A percentile compares a stretch with the other conserved stretches of the same genome.
phyloP scores from a whole-genome alignment of 2,888 invertebrate species.

The Graphium colonna region DNA sequence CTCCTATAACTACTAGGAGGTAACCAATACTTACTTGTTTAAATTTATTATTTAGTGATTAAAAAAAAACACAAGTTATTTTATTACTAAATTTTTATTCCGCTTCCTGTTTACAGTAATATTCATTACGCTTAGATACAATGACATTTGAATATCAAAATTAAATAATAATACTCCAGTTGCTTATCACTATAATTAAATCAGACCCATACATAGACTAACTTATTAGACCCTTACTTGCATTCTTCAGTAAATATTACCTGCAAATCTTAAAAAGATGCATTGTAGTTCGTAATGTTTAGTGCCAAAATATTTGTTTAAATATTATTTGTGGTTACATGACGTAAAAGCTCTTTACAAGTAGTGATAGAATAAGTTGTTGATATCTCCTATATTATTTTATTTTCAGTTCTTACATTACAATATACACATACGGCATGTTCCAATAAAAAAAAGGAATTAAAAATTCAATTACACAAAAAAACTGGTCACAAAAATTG shows the following conservation, averaged over 20 bases:
- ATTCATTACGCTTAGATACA: background rate
- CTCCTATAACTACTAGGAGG: no score
- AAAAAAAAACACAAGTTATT: constrained; percentile 1
- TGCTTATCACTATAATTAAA: constrained; percentile 3
- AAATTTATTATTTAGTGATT: no score
- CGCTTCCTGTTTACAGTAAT: constrained; percentile 6
- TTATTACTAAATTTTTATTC: constrained; percentile 7
- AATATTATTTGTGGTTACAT: background rate
- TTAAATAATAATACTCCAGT: constrained; percentile 12
- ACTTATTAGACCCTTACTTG: background rate
- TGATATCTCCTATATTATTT: background rate
- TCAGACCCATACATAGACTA: constrained; percentile 13
- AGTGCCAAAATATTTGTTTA: background rate
- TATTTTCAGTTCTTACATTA: background rate
- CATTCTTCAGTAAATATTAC: background rate
- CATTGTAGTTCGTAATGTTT: background rate
- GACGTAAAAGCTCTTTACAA: background rate
- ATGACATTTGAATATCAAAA: background rate
- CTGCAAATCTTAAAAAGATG: background rate
- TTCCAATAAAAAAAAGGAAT: no score
- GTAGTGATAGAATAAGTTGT: background rate
- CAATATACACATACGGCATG: background rate
- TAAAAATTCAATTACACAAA: no score
- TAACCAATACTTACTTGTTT: no score
- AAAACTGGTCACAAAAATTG: no score